phyloP scores from a whole-genome alignment of 2,888 invertebrate genomes.

The Spicauda simplicius region DNA sequence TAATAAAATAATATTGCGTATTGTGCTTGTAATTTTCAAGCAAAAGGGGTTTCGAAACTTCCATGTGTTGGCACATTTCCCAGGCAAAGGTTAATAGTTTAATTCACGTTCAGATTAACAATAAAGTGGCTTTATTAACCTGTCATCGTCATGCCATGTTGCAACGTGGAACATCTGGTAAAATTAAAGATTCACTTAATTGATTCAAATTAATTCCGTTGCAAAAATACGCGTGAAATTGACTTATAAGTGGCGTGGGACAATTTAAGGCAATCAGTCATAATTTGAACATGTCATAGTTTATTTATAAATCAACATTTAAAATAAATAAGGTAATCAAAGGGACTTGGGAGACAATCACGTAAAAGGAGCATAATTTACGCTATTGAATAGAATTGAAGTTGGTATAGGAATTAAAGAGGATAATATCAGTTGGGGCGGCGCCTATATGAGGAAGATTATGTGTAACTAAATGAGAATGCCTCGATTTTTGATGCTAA shows the following conservation, averaged over 20 bases:
- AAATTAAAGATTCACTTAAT: conserved; percentile 29
- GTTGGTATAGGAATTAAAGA: too few species aligned
- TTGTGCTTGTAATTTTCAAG: conserved; percentile 37
- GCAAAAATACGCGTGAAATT: conserved; percentile 11
- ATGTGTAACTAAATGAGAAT: too few species aligned
- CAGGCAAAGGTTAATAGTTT: conserved; percentile 72
- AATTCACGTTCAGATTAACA: conserved; percentile 50
- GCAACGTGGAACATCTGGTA: conserved; percentile 29
- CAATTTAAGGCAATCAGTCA: neutral
- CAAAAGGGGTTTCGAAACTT: conserved; percentile 57
- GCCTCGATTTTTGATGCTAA: too few species aligned
- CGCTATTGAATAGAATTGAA: too few species aligned
- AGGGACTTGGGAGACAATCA: too few species aligned
- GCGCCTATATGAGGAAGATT: too few species aligned
- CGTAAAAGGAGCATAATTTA: too few species aligned
- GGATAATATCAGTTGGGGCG: too few species aligned
- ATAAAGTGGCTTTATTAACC: conserved; percentile 46
- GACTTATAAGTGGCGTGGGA: neutral
- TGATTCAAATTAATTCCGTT: conserved; percentile 30
- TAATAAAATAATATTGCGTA: conserved; percentile 36
- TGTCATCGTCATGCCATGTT: conserved; percentile 32
- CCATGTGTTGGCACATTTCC: conserved; percentile 54
- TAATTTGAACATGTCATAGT: neutral
- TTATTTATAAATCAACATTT: neutral
- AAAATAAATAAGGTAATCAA: neutral